Conservation (phyloP, 1,140 invertebrate genomes). For the Achatina immaculata region DNA sequence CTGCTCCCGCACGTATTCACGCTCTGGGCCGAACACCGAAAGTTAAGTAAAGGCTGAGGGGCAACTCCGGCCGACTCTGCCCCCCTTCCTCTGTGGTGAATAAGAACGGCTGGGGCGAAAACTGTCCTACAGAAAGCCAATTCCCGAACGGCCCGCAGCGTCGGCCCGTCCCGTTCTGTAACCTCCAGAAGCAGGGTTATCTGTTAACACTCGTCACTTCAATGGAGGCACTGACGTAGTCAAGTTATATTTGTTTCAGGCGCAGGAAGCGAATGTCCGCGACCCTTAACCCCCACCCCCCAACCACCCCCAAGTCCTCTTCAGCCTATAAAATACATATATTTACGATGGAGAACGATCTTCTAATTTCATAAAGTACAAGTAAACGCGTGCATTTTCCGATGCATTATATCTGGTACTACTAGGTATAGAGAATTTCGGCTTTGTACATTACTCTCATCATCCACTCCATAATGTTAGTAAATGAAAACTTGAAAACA, state of each 20-base stretch:
- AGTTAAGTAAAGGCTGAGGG: background rate
- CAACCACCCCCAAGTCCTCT: too few relatives aligned
- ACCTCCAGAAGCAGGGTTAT: conserved; percentile 4
- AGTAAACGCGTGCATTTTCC: too few relatives aligned
- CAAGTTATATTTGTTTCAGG: background rate
- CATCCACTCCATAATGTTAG: too few relatives aligned
- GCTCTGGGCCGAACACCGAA: background rate
- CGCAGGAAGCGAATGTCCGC: background rate
- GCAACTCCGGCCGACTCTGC: background rate
- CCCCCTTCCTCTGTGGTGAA: background rate
- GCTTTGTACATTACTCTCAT: too few relatives aligned
- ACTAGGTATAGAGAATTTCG: too few relatives aligned
- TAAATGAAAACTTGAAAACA: too few relatives aligned
- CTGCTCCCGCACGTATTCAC: background rate
- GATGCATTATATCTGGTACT: too few relatives aligned
- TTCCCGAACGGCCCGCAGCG: background rate
- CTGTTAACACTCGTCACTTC: background rate
- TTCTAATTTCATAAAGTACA: too few relatives aligned
- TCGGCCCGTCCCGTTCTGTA: background rate
- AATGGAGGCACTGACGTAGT: background rate
- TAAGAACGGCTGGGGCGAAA: background rate
- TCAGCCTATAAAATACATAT: too few relatives aligned
- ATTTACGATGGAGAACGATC: too few relatives aligned
- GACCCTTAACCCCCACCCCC: too few relatives aligned
- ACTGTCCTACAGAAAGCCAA: background rate